Percentiles rank a stretch among this genome's conserved stretches.
phyloP scores from a whole-genome alignment of 2,797 vertebrate genomes.

The Lindbergichthys nudifrons region DNA sequence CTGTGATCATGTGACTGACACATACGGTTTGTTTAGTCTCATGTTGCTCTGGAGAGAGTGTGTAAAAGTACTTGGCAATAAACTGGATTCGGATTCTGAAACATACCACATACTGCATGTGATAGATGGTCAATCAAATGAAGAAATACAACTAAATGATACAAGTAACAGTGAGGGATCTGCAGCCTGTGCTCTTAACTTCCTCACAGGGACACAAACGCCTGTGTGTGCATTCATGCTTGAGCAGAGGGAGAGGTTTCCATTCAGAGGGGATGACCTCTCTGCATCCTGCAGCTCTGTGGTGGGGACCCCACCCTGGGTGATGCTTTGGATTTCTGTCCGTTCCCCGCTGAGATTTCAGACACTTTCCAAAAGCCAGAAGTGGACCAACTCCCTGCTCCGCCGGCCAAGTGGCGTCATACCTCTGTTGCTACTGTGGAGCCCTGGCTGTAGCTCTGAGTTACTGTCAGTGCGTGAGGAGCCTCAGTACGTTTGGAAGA shows the following conservation, averaged over 20 bases:
- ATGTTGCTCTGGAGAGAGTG: not conserved
- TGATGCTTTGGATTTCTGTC: constrained; percentile 67
- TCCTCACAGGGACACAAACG: constrained; percentile 34
- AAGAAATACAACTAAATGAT: not conserved
- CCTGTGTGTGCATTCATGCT: constrained; percentile 23
- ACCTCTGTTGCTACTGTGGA: constrained; percentile 61
- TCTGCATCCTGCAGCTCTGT: constrained; percentile 47
- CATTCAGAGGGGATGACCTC: constrained; percentile 54
- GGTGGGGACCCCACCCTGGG: constrained; percentile 67
- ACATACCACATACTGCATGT: not conserved
- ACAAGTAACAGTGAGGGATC: constrained; percentile 9
- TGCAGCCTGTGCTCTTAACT: not conserved
- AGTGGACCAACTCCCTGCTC: constrained; percentile 67
- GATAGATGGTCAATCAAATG: not conserved
- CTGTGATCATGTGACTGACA: constrained; percentile 30
- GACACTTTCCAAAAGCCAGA: constrained; percentile 67
- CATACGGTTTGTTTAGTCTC: constrained; percentile 18
- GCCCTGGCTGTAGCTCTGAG: constrained; percentile 34
- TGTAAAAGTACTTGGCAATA: no score
- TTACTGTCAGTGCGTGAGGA: constrained; percentile 47
- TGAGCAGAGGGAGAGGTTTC: constrained; percentile 51
- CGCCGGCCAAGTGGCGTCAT: constrained; percentile 57
- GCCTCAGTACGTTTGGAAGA: constrained; percentile 34
- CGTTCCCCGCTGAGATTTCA: constrained; percentile 63
- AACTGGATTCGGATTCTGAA: no score